These are phyloP conservation scores for Barnardius zonarius DNA, from an alignment of 2,113 vertebrate genomes.

Conservation along the genomic window DNA sequence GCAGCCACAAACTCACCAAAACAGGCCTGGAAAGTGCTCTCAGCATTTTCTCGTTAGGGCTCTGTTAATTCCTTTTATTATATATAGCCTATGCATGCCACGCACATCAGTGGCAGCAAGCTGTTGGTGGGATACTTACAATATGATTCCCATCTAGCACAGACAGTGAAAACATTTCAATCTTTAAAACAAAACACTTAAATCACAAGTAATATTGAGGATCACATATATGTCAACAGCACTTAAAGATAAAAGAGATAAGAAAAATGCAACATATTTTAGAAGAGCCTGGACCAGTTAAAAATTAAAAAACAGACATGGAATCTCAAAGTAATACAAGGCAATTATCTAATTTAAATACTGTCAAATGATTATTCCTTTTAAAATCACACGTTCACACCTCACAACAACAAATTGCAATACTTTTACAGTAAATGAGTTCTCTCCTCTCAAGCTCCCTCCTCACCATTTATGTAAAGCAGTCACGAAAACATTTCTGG, in stretches of 20 bases:
- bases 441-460: not conserved
- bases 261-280: constrained; percentile 3
- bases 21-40: not conserved
- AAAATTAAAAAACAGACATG: not conserved
- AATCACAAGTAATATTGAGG: not conserved
- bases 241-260: constrained; percentile 5
- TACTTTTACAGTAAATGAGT: constrained; percentile 54
- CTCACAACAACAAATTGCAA: constrained; percentile 64
- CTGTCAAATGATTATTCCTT: constrained; percentile 64
- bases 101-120: not conserved
- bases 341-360: constrained; percentile 69
- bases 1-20: not conserved
- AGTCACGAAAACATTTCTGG: constrained; percentile 40
- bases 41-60: not conserved
- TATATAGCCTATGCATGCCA: not conserved
- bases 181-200: constrained; percentile 28
- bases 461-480: constrained; percentile 54
- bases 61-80: not conserved
- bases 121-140: constrained; percentile 15
- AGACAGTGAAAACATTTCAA: constrained; percentile 14
- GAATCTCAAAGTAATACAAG: constrained; percentile 50
- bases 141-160: not conserved
- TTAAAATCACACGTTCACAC: constrained; percentile 68
- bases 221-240: constrained; percentile 11
- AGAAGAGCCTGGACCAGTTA: not conserved